Evolutionary conservation across 2,888 invertebrate genomes (phyloP).

Genomic region (Athripsodes cinereus): DNA sequence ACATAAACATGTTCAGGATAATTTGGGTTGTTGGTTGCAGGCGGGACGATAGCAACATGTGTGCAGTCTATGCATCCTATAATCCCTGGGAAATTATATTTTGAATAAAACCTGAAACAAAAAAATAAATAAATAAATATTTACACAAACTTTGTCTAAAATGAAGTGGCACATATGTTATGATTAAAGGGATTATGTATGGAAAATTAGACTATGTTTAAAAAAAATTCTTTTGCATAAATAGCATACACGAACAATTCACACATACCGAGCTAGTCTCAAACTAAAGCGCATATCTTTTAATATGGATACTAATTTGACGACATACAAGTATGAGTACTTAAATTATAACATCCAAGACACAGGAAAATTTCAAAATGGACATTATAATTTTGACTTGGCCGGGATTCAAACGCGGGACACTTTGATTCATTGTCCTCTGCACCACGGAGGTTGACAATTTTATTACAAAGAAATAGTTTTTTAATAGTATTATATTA

Average conservation of each 20-base stretch:
- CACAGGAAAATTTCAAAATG: not conserved
- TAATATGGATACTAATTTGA: too few species aligned
- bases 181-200: too few species aligned
- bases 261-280: too few species aligned
- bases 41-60: too few species aligned
- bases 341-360: too few species aligned
- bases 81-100: conserved; percentile 1
- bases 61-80: not conserved
- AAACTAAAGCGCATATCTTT: too few species aligned
- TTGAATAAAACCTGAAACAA: conserved; percentile 2
- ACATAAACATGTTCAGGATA: conserved; percentile 1
- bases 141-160: too few species aligned
- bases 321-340: not conserved
- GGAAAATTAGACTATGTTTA: too few species aligned
- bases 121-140: not conserved
- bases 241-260: not conserved
- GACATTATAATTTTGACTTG: not conserved
- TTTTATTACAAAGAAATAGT: not conserved
- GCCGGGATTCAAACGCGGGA: too few species aligned
- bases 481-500: not conserved
- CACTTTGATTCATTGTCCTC: not conserved
- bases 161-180: too few species aligned
- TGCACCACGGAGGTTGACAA: not conserved
- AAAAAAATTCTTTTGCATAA: not conserved
- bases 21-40: not conserved